These are phyloP conservation scores for Phoeniculus purpureus DNA, from an alignment of 2,797 vertebrate species.

Conservation along the genomic window DNA sequence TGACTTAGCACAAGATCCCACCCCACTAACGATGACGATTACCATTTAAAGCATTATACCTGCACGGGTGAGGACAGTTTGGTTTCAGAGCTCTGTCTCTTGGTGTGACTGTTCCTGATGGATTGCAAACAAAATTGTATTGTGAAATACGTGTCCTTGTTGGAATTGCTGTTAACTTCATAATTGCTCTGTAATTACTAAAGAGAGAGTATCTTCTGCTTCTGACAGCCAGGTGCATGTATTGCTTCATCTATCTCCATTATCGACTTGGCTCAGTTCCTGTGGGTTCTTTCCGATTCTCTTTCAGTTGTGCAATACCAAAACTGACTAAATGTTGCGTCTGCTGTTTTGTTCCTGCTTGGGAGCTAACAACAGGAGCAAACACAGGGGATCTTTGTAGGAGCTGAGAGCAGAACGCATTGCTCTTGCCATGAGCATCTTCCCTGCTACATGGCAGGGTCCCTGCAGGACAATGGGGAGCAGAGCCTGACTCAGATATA, in stretches of 20 bases:
- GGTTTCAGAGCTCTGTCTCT: constrained; percentile 44
- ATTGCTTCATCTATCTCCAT: constrained; percentile 69
- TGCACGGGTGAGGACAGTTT: constrained; percentile 35
- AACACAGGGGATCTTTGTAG: constrained; percentile 15
- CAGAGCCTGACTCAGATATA: neutral
- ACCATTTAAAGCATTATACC: constrained; percentile 48
- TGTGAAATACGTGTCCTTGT: constrained; percentile 59
- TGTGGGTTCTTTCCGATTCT: constrained; percentile 46
- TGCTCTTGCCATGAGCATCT: neutral
- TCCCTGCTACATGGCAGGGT: neutral
- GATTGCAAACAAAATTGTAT: constrained; percentile 48
- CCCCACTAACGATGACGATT: constrained; percentile 20
- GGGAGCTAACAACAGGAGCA: neutral
- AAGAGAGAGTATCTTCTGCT: constrained; percentile 62
- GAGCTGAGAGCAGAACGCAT: neutral
- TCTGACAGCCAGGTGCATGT: constrained; percentile 69
- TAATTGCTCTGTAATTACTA: constrained; percentile 70
- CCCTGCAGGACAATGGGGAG: neutral
- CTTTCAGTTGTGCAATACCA: constrained; percentile 68
- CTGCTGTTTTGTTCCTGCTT: constrained; percentile 51
- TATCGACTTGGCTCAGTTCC: constrained; percentile 63
- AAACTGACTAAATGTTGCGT: neutral
- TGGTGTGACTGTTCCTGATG: constrained; percentile 40
- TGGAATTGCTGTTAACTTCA: constrained; percentile 65
- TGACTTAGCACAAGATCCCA: neutral